Conservation (phyloP, 2,888 invertebrate species). For the Dilophus febrilis region DNA sequence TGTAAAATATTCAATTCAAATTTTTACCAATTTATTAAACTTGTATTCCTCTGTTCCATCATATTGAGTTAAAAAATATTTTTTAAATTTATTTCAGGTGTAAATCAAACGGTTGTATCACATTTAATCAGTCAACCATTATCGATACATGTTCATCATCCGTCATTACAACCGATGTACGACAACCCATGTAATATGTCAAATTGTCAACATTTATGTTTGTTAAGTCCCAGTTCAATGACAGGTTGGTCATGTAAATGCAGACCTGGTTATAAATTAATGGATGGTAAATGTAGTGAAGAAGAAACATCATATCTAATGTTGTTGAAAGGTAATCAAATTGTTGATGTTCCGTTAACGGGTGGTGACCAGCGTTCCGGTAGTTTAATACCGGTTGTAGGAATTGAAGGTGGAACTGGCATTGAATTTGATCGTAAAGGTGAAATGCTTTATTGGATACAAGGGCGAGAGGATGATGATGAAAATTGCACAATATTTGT, state of each 20-base stretch:
- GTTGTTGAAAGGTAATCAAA: constrained; percentile 76
- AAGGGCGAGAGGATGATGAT: constrained; percentile 56
- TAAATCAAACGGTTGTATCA: constrained; percentile 83
- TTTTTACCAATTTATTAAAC: too few species aligned
- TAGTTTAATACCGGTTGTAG: constrained; percentile 72
- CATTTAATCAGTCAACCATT: constrained; percentile 89
- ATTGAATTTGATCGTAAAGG: constrained; percentile 83
- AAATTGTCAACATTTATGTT: constrained; percentile 77
- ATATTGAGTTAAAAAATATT: too few species aligned
- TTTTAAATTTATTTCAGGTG: too few species aligned
- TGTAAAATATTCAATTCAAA: too few species aligned
- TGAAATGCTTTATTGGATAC: constrained; percentile 74
- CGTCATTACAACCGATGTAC: constrained; percentile 72
- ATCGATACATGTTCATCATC: constrained; percentile 90
- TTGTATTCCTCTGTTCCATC: too few species aligned
- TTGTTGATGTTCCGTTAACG: constrained; percentile 65
- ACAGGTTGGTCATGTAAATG: constrained; percentile 77
- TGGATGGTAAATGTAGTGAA: constrained; percentile 56
- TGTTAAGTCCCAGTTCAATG: constrained; percentile 59
- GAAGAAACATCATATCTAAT: constrained; percentile 81
- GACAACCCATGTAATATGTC: constrained; percentile 58
- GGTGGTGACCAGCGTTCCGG: constrained; percentile 61
- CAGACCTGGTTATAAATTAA: constrained; percentile 63
- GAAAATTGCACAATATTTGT: constrained; percentile 76
- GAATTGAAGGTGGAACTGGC: constrained; percentile 71